Conservation (phyloP, 2,113 vertebrate genomes). For the Saccopteryx leptura region DNA sequence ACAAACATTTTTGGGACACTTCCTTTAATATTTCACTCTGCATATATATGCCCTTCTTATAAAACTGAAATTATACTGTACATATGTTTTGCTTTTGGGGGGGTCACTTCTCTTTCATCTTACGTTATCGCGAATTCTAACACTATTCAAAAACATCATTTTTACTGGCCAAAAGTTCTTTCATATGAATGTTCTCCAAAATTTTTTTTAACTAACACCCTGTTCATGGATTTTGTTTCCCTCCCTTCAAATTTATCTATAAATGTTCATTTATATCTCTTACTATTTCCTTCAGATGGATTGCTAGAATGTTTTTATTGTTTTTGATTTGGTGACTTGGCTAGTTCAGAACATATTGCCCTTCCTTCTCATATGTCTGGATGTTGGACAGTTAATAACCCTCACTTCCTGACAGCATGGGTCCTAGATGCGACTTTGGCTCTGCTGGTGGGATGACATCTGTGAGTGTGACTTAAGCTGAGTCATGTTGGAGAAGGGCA, state of each 20-base stretch:
- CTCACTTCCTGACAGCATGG: no score
- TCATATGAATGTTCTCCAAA: not conserved
- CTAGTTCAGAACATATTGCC: not conserved
- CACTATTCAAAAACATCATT: not conserved
- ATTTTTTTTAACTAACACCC: not conserved
- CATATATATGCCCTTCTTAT: not conserved
- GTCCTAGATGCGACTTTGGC: not conserved
- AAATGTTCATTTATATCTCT: not conserved
- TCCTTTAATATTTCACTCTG: not conserved
- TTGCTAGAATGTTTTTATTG: not conserved
- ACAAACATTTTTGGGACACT: not conserved
- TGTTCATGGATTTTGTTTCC: not conserved
- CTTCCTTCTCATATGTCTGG: not conserved
- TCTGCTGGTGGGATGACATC: not conserved
- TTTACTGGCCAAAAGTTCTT: conserved; percentile 4
- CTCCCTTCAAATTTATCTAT: not conserved
- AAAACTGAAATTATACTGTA: not conserved
- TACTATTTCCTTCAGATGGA: not conserved
- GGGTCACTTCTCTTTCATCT: not conserved
- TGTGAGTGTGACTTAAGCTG: not conserved
- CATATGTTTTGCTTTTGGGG: not conserved
- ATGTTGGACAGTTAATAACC: no score
- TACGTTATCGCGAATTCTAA: not conserved
- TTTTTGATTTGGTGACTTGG: not conserved
- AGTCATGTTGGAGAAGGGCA: rapidly evolving